Conservation (phyloP, 1,140 invertebrate species). For the Leguminivora glycinivorella region DNA sequence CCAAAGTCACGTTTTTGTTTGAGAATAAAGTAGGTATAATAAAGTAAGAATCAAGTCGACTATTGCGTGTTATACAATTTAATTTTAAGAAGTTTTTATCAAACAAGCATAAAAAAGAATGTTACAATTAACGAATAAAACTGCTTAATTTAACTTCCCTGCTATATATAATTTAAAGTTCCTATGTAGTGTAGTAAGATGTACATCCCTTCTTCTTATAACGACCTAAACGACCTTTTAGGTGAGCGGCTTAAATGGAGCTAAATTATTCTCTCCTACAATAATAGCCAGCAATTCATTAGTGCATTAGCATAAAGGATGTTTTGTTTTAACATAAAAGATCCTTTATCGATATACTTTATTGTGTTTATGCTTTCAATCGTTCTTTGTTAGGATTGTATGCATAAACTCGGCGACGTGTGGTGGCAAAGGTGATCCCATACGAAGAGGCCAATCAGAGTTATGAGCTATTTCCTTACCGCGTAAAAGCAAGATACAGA, state of each 20-base stretch:
- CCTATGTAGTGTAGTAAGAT: too few species aligned
- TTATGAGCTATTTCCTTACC: slow-evolving; percentile 52
- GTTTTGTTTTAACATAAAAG: slow-evolving; percentile 30
- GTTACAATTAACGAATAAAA: too few species aligned
- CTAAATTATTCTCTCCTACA: slow-evolving; percentile 24
- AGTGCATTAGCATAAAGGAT: slow-evolving; percentile 25
- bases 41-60: too few species aligned
- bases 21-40: too few species aligned
- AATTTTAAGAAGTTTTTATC: too few species aligned
- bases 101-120: too few species aligned
- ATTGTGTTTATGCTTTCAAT: slow-evolving; percentile 19
- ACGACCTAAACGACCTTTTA: neutral
- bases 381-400: neutral
- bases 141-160: neutral
- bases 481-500: slow-evolving; percentile 48
- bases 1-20: too few species aligned
- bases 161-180: neutral
- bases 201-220: neutral
- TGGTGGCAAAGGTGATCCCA: slow-evolving; percentile 44
- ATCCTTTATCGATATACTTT: slow-evolving; percentile 7
- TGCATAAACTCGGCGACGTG: slow-evolving; percentile 8
- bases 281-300: slow-evolving; percentile 25
- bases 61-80: too few species aligned
- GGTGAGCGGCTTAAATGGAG: neutral
- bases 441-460: slow-evolving; percentile 51